These are phyloP conservation scores for Polydrusus tereticollis DNA, from an alignment of 2,888 invertebrate genomes.

Conservation along the genomic window DNA sequence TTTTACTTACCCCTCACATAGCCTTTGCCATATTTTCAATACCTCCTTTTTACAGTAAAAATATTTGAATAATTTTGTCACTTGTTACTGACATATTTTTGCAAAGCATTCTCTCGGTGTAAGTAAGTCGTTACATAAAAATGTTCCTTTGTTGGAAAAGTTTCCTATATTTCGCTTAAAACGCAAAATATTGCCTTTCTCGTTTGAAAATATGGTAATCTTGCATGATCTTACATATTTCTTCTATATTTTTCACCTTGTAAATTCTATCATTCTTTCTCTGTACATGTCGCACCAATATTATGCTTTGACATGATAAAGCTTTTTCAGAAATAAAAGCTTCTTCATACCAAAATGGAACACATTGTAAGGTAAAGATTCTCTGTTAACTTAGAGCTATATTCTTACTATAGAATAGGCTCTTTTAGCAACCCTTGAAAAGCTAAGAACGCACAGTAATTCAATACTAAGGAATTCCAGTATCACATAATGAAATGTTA, in stretches of 20 bases:
- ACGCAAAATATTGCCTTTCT: not conserved
- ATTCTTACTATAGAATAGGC: not conserved
- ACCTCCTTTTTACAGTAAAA: no score
- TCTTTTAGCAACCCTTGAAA: not conserved
- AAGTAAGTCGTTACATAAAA: no score
- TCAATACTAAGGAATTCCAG: not conserved
- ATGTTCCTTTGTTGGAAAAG: not conserved
- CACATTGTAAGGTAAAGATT: not conserved
- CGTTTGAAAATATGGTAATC: not conserved
- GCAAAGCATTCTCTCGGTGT: no score
- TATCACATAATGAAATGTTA: not conserved
- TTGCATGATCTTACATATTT: not conserved
- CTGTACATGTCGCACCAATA: not conserved
- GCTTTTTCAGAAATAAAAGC: conserved; percentile 10
- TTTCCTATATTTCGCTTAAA: not conserved
- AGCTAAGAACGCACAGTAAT: not conserved
- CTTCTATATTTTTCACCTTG: not conserved
- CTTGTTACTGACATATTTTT: no score
- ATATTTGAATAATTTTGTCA: no score
- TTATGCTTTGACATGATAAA: conserved; percentile 3
- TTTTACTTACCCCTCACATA: no score
- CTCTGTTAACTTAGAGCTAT: not conserved
- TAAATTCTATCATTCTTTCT: conserved; percentile 2
- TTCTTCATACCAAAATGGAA: not conserved
- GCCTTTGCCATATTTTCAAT: no score